These are phyloP conservation scores for Eristalinus sepulchralis DNA, from an alignment of 2,888 invertebrate genomes.

Conservation along the genomic window DNA sequence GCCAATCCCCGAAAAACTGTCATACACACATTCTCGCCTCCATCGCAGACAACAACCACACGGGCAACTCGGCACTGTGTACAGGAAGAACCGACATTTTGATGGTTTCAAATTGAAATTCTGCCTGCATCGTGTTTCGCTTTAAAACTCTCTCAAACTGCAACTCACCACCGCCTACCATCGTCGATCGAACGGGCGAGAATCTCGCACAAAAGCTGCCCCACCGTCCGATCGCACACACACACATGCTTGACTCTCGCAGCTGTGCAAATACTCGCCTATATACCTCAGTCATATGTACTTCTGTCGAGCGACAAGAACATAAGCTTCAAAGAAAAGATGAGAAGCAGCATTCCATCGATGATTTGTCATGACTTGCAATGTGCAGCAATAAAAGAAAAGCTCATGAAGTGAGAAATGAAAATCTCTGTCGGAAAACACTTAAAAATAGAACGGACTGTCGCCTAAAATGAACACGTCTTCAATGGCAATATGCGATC, in stretches of 20 bases:
- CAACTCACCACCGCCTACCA: background rate
- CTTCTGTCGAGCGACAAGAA: background rate
- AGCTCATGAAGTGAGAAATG: background rate
- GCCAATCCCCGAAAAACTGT: conserved; percentile 1
- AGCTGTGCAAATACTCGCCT: background rate
- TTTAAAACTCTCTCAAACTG: background rate
- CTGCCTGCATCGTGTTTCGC: background rate
- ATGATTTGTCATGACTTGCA: background rate
- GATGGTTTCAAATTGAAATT: background rate
- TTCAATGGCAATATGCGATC: background rate
- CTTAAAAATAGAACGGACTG: conserved; percentile 7
- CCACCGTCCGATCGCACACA: background rate
- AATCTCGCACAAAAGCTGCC: background rate
- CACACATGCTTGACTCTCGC: background rate
- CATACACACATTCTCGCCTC: background rate
- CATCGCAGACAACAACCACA: conserved; percentile 25
- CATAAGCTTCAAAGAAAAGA: background rate
- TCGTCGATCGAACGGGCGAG: background rate
- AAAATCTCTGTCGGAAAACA: background rate
- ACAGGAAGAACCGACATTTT: conserved; percentile 26
- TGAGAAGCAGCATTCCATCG: background rate
- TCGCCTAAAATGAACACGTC: background rate
- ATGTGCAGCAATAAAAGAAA: conserved; percentile 8
- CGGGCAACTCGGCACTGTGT: background rate
- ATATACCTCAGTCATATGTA: background rate